Evolutionary conservation across 2,797 vertebrate genomes (phyloP), one percentile per base, ranked within the genome.

Genomic region (Psittacula echo): DNA sequence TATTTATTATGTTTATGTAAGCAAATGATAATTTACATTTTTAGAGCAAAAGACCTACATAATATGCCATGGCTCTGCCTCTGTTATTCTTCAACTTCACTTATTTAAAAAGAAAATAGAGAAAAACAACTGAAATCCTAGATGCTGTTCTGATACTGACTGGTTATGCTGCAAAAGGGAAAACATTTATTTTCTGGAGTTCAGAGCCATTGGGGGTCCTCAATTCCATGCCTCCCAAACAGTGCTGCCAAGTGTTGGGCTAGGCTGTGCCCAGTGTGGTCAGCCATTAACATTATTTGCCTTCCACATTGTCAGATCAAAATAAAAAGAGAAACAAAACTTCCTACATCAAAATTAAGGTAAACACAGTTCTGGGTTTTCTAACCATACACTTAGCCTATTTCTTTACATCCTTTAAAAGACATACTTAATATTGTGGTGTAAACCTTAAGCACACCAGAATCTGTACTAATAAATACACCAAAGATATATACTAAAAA

Each of bases 181-280:
- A 68, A 73, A 41, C 1, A 0, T 8, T 71, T 80, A 3, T 71
- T 65, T 75, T 62, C 39, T 79, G 37, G 30, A 78, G 19, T 37
- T 89, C 58, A 14, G 30, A 79, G 27, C 4, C 26, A 44, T 26
- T 32, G 27, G 7, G 4, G 5, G 8, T 72, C 20, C 22, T 58
- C 30, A 47, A 20, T 73, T 79, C 65, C n/a, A 13, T 13, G 30
- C 5, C 13, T 45, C n/a, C 39, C 32, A 27, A n/a, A 51, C 1
- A 30, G 8, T 26, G 56, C 39, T 51, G 13, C 11, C 0, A 1
- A n/a, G 11, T 5, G 14, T 1, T 29, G 48, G 15, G 5, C 12
- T 82, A 37, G 19, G 39, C 10, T 29, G 44, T 30, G 32, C 12
- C 32, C 16, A 15, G 5, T 23, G 8, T 32, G 8, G 15, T 80